A percentile compares a stretch with the other conserved stretches of the same genome.
Conservation (phyloP, 1,140 invertebrate genomes). For the Brachionus angularis region DNA sequence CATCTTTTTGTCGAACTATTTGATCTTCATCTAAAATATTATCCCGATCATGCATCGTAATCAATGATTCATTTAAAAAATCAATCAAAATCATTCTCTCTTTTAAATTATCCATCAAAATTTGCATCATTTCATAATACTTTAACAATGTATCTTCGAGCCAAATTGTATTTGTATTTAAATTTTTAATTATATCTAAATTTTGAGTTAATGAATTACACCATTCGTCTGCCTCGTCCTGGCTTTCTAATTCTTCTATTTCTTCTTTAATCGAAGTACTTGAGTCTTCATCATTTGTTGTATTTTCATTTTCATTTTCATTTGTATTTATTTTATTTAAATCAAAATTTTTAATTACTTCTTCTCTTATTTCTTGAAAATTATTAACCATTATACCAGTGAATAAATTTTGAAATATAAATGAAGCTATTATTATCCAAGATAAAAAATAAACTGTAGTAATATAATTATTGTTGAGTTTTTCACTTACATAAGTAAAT, state of each 20-base stretch:
- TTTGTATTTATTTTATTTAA: conserved; percentile 13
- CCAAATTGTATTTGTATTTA: conserved; percentile 24
- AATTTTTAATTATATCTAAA: conserved; percentile 13
- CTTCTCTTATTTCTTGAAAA: conserved; percentile 37
- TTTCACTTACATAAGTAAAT: not conserved
- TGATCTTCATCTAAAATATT: too few relatives aligned
- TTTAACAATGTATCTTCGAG: conserved; percentile 10
- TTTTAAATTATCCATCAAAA: conserved; percentile 26
- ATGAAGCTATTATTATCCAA: conserved; percentile 19
- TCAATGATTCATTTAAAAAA: conserved; percentile 6
- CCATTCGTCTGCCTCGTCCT: too few relatives aligned
- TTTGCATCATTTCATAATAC: conserved; percentile 24
- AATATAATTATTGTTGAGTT: not conserved
- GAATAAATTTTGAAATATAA: conserved; percentile 39
- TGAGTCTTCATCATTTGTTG: too few relatives aligned
- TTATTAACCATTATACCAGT: conserved; percentile 34
- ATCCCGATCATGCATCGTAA: conserved; percentile 27
- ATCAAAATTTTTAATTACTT: conserved; percentile 23
- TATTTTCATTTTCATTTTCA: too few relatives aligned
- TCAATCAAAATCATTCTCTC: conserved; percentile 17
- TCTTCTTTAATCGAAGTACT: too few relatives aligned
- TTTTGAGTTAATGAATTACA: too few relatives aligned
- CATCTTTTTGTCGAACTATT: not conserved
- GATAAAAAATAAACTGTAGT: conserved; percentile 36
- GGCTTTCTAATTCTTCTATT: too few relatives aligned